Evolutionary conservation across 2,797 vertebrate genomes (phyloP), one percentile per base, ranked within the genome.

Genomic region (Cirrhinus molitorella): DNA sequence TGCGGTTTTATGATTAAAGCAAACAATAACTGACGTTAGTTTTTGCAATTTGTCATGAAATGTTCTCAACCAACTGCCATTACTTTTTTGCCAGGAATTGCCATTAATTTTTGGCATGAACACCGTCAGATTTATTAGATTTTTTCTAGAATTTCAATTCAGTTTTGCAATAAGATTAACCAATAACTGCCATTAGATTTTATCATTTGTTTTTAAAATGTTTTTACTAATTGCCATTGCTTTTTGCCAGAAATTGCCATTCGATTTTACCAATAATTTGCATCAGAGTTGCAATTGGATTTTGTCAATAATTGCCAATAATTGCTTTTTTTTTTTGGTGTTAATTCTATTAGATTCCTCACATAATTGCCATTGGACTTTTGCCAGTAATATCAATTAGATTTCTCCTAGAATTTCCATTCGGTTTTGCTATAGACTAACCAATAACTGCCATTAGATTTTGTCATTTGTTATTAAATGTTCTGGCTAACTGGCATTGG

Each of bases 311-410:
- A n/a, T 14, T 34, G 17, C 1, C 45, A 49, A 11, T 10, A 31
- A 49, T 7, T 72, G 0, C 0, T 9, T 2, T 31, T 7, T 0
- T 72, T 51, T 51, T 28, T 5, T 9, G 0, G 2, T 1, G 0
- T 53, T 21, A n/a, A 53, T 51, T 73, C 3, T 0, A 31, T 53
- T 53, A 8, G 1, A 21, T n/a, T n/a, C 14, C 3, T 21, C 5
- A 53, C 1, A n/a, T 53, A 34, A 53, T 31, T 70, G 51, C 37
- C 28, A 25, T 12, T 34, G 14, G 19, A 66, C 8, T 37, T 37
- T 66, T 51, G 3, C 9, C 13, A 51, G 14, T 23, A 23, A 51
- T 23, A 34, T 14, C 3, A 9, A 72, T 34, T 72, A 19, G 53
- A 74, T 57, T 74, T 57, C 7, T 13, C 7, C 31, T 23, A 4